phyloP scores from a whole-genome alignment of 2,113 vertebrate species.

The Hipposideros armiger region DNA sequence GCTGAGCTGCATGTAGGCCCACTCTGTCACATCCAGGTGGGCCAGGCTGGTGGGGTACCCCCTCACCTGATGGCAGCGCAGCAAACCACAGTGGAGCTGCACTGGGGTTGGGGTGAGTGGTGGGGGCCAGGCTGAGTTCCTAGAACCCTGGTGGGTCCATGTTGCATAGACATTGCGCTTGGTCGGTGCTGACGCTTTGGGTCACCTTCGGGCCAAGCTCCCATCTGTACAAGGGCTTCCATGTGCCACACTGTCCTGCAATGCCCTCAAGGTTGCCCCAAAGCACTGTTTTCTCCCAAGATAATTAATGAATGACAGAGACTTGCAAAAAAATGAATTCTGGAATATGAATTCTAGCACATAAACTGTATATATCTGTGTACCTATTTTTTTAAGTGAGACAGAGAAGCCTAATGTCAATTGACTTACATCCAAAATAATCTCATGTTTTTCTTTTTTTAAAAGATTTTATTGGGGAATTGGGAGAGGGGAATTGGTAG shows the following conservation, averaged over 20 bases:
- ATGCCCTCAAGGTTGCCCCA: not conserved
- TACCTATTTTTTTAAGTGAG: not conserved
- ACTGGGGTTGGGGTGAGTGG: not conserved
- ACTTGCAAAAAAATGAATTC: not conserved
- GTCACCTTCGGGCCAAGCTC: not conserved
- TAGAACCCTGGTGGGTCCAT: accelerated
- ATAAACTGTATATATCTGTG: not conserved
- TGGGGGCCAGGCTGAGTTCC: not conserved
- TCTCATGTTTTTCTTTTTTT: not conserved
- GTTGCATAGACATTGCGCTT: not conserved
- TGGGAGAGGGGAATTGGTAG: too few relatives aligned
- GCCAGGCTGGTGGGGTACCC: too few relatives aligned
- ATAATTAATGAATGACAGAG: not conserved
- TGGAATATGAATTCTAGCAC: not conserved
- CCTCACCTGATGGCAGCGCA: not conserved
- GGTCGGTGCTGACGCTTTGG: not conserved
- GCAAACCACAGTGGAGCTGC: accelerated
- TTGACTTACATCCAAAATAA: conserved; percentile 72
- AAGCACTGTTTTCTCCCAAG: not conserved
- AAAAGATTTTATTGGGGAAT: too few relatives aligned
- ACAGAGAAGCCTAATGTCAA: conserved; percentile 70
- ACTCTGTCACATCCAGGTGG: not conserved
- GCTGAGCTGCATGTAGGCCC: not conserved
- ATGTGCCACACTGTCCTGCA: not conserved
- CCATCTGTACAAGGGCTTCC: not conserved